Evolutionary conservation across 1,140 invertebrate species (phyloP), one percentile per base, ranked within the genome.

Genomic region (Chrysopa pallens): DNA sequence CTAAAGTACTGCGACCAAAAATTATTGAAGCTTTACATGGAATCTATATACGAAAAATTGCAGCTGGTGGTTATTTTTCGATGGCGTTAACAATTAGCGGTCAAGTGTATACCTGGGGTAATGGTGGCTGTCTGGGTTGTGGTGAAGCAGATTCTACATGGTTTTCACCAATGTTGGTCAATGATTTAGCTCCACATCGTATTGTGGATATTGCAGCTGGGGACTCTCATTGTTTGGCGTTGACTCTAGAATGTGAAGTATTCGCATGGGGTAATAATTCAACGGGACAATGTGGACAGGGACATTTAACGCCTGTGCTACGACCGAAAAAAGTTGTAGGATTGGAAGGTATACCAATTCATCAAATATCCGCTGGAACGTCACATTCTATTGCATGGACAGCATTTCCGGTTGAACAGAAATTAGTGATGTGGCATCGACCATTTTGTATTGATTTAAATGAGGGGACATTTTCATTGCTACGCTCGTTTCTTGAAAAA

Each of bases 381-480:
- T 75, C 72, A 1, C 78, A 80, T 54, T 75, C 73, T 43, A 63
- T 80, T 15, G 74, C 74, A 28, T 80, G 76, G 76, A 77, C 76
- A n/a, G 67, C 71, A 5, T 50, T 69, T 14, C 70, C 73, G 7
- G 58, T 57, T 13, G 69, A 75, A 54, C 56, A 57, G 55, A 68
- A 67, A 49, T 62, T 72, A 9, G 61, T 73, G 27, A 63, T 64
- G 0, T 67, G 68, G 60, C 69, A 74, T 50, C 61, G 66, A 37
- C 71, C 73, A 8, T 76, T 76, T 51, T 78, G 74, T 59, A 60
- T 78, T 27, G 75, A 78, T 52, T 58, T 78, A 11, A 67, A 76
- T 49, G 72, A 75, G 52, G 63, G 61, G 14, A 77, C 75, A 2
- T 76, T 79, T 50, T 54, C 61, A 6, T 52, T 68, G 7, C 54